Evolutionary conservation across 2,888 invertebrate genomes (phyloP).

Genomic region (Luperina nickerlii): DNA sequence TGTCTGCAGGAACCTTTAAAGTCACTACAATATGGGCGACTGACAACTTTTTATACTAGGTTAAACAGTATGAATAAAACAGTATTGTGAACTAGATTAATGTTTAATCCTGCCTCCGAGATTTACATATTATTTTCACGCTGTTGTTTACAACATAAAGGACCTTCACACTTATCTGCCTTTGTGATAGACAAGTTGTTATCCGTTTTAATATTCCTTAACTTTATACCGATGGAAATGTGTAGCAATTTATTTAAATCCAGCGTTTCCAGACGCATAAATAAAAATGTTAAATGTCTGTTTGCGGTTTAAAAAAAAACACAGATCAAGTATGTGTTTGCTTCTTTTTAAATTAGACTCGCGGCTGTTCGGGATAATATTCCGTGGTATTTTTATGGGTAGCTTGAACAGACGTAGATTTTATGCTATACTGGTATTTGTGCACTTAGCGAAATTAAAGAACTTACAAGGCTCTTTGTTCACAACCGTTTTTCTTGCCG

Average conservation of each 20-base stretch:
- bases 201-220: constrained; percentile 37
- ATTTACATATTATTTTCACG: constrained; percentile 53
- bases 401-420: constrained; percentile 14
- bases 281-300: constrained; percentile 55
- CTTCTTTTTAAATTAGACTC: constrained; percentile 49
- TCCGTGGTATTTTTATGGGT: constrained; percentile 19
- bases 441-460: constrained; percentile 24
- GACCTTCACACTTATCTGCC: constrained; percentile 47
- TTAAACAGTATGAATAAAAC: constrained; percentile 61
- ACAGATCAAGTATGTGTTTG: constrained; percentile 46
- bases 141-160: constrained; percentile 42
- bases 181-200: constrained; percentile 45
- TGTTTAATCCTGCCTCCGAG: constrained; percentile 24
- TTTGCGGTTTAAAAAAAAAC: constrained; percentile 55
- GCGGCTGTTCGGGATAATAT: constrained; percentile 21
- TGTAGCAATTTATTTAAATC: constrained; percentile 49
- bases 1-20: constrained; percentile 9
- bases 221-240: constrained; percentile 43
- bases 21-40: constrained; percentile 38
- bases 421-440: constrained; percentile 6
- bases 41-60: constrained; percentile 55
- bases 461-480: background rate
- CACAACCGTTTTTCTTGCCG: too few relatives aligned
- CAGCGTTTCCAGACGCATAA: constrained; percentile 53
- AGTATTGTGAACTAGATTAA: constrained; percentile 49